Percentiles rank a stretch among this genome's conserved stretches.
Conservation (phyloP, 2,113 vertebrate genomes). For the Procapra przewalskii region DNA sequence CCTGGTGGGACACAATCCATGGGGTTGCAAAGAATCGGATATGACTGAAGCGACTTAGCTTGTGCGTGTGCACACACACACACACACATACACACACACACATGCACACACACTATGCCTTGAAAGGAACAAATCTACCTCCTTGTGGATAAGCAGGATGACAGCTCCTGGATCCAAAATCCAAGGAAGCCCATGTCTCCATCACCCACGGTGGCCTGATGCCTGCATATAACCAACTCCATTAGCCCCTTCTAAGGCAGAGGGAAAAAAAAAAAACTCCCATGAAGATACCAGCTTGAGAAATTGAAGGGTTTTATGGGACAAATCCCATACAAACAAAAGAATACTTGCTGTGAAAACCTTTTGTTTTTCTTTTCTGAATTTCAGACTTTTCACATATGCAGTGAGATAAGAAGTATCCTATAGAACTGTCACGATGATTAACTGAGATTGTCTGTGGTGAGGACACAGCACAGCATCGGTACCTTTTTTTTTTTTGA, state of each 20-base stretch:
- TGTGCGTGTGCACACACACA: rapidly evolving
- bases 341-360: background rate
- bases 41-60: background rate
- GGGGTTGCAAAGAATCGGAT: background rate
- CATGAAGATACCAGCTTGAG: background rate
- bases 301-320: background rate
- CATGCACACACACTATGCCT: background rate
- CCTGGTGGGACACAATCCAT: background rate
- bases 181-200: background rate
- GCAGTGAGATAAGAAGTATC: background rate
- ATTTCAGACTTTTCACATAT: background rate
- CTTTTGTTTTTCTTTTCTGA: background rate
- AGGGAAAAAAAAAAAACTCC: background rate
- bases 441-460: background rate
- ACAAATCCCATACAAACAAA: background rate
- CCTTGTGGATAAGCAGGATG: background rate
- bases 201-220: background rate
- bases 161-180: background rate
- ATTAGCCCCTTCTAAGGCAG: background rate
- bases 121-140: background rate
- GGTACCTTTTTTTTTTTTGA: background rate
- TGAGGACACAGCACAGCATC: background rate
- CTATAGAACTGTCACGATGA: background rate
- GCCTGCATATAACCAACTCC: background rate
- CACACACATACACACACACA: background rate